Evolutionary conservation across 1,140 invertebrate species (phyloP), one percentile per base, ranked within the genome.

Genomic region (Antheraea mylitta): DNA sequence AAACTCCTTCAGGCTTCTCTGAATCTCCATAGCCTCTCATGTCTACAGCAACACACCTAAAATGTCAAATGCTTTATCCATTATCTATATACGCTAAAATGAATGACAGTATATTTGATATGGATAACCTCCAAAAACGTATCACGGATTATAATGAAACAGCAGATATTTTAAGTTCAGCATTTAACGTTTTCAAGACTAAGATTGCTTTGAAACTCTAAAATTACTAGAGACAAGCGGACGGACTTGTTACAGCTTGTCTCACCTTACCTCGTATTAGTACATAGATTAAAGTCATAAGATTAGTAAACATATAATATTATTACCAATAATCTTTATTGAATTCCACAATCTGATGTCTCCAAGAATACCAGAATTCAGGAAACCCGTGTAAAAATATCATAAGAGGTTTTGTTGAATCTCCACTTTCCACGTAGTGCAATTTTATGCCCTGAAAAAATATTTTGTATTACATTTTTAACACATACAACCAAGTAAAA

Each of bases 311-410:
- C 22, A 30, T 36, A 11, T 30, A 64, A 45, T 59, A 16, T 19
- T 53, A 58, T 77, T 85, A 95, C 94, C 95, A 94, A 84, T 95
- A 94, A 72, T 94, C 92, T 75, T 93, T 92, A 13, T 93, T 90
- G 73, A 96, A 95, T 58, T 95, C 90, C 22, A 92, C 84, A 11
- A 96, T 85, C 78, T 96, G 95, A 82, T 95, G 87, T 18, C 95
- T 80, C 95, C 95, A 96, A 3, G 93, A 94, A 77, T 94, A 96
- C 95, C 95, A 96, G 75, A 95, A 95, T 76, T 96, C 95, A 0
- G 95, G 95, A 75, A 95, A 96, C 5, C 95, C 95, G 75, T 96
- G 95, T 6, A 96, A 58, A 68, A 95, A 94, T 9, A 96, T 63
- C 87, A 96, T 94, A 48, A 96, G 82, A 7, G 94, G 94, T 71